These are phyloP conservation scores for Andrena flavipes DNA, from an alignment of 2,888 invertebrate genomes.

Conservation along the genomic window DNA sequence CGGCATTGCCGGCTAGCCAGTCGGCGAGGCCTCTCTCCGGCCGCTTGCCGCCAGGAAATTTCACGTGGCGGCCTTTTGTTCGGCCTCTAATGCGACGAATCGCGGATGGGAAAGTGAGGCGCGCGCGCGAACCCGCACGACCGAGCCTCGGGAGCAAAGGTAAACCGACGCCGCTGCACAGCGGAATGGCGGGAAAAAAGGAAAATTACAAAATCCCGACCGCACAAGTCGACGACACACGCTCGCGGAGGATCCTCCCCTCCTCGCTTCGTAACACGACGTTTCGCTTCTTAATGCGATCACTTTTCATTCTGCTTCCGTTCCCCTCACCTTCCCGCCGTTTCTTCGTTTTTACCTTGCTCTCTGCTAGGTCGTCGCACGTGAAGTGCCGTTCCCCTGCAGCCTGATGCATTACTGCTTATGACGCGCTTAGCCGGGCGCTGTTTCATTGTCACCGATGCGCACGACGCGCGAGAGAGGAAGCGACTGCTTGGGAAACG, in stretches of 20 bases:
- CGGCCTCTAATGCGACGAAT: slow-evolving; percentile 40
- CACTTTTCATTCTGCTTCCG: slow-evolving; percentile 46
- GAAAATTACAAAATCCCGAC: slow-evolving; percentile 69
- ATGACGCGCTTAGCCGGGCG: neutral
- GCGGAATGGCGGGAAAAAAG: slow-evolving; percentile 57
- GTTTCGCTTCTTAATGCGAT: slow-evolving; percentile 49
- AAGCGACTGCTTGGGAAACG: neutral
- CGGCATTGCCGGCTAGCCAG: neutral
- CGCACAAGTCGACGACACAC: slow-evolving; percentile 67
- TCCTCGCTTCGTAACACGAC: slow-evolving; percentile 42
- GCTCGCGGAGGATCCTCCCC: slow-evolving; percentile 20
- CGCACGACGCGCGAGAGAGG: neutral
- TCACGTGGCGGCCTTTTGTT: slow-evolving; percentile 19
- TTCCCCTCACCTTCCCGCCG: slow-evolving; percentile 22
- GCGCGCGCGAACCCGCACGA: neutral
- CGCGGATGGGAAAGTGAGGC: slow-evolving; percentile 37
- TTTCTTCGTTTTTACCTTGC: neutral
- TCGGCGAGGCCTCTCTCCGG: neutral
- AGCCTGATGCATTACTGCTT: neutral
- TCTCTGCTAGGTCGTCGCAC: neutral
- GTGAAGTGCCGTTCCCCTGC: neutral
- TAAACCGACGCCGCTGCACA: slow-evolving; percentile 22
- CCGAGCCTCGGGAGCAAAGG: slow-evolving; percentile 28
- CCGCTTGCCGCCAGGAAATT: slow-evolving; percentile 4
- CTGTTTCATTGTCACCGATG: slow-evolving; percentile 8